phyloP scores from a whole-genome alignment of 2,888 invertebrate species.

The Tinea semifulvella region DNA sequence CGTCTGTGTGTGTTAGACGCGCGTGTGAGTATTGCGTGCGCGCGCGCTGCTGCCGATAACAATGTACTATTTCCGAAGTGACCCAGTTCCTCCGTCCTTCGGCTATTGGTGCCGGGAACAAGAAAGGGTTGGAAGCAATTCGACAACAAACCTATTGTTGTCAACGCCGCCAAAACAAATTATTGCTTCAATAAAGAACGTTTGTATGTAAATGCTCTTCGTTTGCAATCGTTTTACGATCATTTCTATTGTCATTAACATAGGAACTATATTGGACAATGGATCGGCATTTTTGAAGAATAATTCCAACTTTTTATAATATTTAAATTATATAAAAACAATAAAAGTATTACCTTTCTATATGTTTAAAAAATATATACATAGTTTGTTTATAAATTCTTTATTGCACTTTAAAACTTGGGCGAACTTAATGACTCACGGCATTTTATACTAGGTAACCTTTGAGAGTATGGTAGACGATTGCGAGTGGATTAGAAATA shows the following conservation, averaged over 20 bases:
- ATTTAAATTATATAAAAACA: no score
- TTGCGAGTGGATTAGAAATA: no score
- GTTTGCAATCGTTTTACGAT: slow-evolving; percentile 2
- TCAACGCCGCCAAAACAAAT: slow-evolving; percentile 27
- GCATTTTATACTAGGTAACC: no score
- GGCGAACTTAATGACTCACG: no score
- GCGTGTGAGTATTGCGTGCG: slow-evolving; percentile 53
- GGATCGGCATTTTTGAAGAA: background rate
- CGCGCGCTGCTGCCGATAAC: slow-evolving; percentile 64
- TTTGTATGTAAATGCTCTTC: slow-evolving; percentile 19
- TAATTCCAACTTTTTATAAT: no score
- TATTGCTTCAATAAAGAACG: slow-evolving; percentile 29
- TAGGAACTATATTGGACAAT: background rate
- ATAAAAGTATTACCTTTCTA: no score
- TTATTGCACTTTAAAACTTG: no score
- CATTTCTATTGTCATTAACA: slow-evolving; percentile 2
- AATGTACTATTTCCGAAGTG: slow-evolving; percentile 68
- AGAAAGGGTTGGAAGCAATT: slow-evolving; percentile 59
- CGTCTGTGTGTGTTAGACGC: slow-evolving; percentile 16
- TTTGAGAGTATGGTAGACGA: no score
- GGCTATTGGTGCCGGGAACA: slow-evolving; percentile 63
- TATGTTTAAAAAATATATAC: no score
- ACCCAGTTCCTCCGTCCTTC: slow-evolving; percentile 66
- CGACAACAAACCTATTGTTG: slow-evolving; percentile 39
- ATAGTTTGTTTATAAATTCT: no score